Base-by-base conservation (phyloP, 2,113 vertebrate genomes). In the Turdus rufiventris region DNA sequence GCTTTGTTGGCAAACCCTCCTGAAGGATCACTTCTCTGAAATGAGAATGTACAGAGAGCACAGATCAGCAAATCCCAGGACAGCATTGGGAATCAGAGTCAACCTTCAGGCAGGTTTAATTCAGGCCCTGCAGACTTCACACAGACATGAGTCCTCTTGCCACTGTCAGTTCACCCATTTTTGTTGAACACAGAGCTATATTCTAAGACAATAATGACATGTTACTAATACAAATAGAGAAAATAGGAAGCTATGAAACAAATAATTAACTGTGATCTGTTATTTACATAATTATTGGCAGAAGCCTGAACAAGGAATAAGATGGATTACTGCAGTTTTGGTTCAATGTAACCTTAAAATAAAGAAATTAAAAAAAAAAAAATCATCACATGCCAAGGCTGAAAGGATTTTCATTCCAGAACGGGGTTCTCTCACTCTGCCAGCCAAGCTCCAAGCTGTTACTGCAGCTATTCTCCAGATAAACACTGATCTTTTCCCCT, bases 361-460 rank as follows among this genome's bases (percentile, higher is more conserved):
- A 58, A 92, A n/a, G 75, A 63, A 38, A 78, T 6, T 9, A 7
- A 14, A 33, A 14, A 10, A 74, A 36, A 66, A 70, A 62, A 70
- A 45, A 47, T 8, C n/a, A 51, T 90, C 96, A 95, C 88, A 86
- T 91, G 96, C 67, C 93, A 95, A 96, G 72, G 93, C 88, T 95
- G 90, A 93, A 91, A 73, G 89, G 95, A 94, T 97, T 96, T 96
- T 88, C 89, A 58, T 96, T 94, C 89, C 93, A 91, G 63, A 58
- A 40, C 74, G 90, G 67, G 71, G 70, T 88, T 91, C 67, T 45
- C 61, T 90, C 54, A 5, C 51, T 72, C 85, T 62, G 26, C 72
- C 81, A 93, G 85, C 93, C 93, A 85, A 88, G 79, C 88, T 90
- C 91, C 79, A 58, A 85, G 82, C 84, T 93, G 57, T 68, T n/a